Evolutionary conservation across 2,113 vertebrate species (phyloP), one percentile per base, ranked within the genome.

Genomic region (Gavia stellata): DNA sequence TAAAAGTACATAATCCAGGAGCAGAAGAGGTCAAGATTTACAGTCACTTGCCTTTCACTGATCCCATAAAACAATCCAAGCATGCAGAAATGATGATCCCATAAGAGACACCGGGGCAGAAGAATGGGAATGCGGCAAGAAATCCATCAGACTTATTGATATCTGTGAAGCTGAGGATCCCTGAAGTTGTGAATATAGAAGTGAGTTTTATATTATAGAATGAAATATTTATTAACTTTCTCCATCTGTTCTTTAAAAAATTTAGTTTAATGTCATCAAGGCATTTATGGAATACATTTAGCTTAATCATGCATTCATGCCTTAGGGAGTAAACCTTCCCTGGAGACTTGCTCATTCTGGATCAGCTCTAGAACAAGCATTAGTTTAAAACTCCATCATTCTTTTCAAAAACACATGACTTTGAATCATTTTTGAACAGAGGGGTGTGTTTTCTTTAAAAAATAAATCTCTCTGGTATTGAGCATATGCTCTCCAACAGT

Each of bases 191-290:
- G 91, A 96, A 97, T 94, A 95, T 63, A 67, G 78, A 97, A 97
- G 82, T 87, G 82, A 97, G 94, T 97, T 97, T 96, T 96, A 96
- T 96, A 88, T 97, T 92, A 96, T 71, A 71, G 83, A 96, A 93
- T 97, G 96, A 96, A 93, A 96, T 96, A 97, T 97, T 97, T 96
- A 97, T 97, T 97, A 97, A 96, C 95, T 95, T 93, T 96, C 94
- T 96, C 95, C 93, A 96, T 97, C 86, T 97, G 93, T 96, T 98
- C 94, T 88, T 96, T 96, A 93, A 96, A 97, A 97, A 95, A 97
- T 80, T 95, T 96, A 90, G 86, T 93, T 95, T 96, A 90, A 92
- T 96, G 95, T 87, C 92, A 92, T 88, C 85, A 78, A 94, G 96
- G 78, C 96, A 85, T 95, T 97, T 96, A 94, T 96, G 94, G 92